These are phyloP conservation scores for Girardinichthys multiradiatus DNA, from an alignment of 2,113 vertebrate species.

Conservation along the genomic window DNA sequence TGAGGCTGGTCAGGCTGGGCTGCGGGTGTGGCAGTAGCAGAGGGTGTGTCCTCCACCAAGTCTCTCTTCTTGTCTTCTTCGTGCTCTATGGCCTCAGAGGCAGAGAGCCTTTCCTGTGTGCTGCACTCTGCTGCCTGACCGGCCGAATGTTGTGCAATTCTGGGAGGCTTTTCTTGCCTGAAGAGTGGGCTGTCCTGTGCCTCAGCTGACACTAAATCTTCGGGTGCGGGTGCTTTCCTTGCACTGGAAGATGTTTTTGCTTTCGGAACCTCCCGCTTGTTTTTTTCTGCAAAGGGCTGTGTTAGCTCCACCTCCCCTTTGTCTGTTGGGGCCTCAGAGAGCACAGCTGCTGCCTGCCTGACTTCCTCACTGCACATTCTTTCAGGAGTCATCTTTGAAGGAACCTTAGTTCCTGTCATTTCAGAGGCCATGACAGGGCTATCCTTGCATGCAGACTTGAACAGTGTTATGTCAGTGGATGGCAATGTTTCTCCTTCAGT, in stretches of 20 bases:
- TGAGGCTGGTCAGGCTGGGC: constrained; percentile 43
- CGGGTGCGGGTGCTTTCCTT: constrained; percentile 76
- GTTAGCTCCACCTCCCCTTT: constrained; percentile 82
- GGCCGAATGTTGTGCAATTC: constrained; percentile 75
- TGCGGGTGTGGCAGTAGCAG: constrained; percentile 57
- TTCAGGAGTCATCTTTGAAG: constrained; percentile 68
- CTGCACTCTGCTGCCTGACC: constrained; percentile 72
- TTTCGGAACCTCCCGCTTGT: constrained; percentile 80
- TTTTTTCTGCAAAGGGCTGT: constrained; percentile 72
- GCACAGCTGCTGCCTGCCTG: constrained; percentile 76
- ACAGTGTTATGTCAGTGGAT: constrained; percentile 39
- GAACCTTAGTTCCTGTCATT: constrained; percentile 38
- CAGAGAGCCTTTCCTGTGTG: constrained; percentile 64
- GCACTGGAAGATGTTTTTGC: constrained; percentile 78
- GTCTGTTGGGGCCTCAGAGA: constrained; percentile 78
- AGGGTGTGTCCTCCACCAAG: constrained; percentile 66
- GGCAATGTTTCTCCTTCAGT: constrained; percentile 33
- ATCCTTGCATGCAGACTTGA: constrained; percentile 32
- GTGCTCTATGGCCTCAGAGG: constrained; percentile 53
- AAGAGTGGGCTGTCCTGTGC: constrained; percentile 73
- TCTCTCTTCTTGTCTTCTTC: constrained; percentile 65
- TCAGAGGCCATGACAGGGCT: constrained; percentile 31
- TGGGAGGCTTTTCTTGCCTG: constrained; percentile 77
- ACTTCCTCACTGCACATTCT: constrained; percentile 74
- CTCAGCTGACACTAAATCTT: constrained; percentile 74